Percentiles rank a stretch among this genome's conserved stretches.
phyloP scores from a whole-genome alignment of 2,113 vertebrate species.

The Podiceps cristatus region DNA sequence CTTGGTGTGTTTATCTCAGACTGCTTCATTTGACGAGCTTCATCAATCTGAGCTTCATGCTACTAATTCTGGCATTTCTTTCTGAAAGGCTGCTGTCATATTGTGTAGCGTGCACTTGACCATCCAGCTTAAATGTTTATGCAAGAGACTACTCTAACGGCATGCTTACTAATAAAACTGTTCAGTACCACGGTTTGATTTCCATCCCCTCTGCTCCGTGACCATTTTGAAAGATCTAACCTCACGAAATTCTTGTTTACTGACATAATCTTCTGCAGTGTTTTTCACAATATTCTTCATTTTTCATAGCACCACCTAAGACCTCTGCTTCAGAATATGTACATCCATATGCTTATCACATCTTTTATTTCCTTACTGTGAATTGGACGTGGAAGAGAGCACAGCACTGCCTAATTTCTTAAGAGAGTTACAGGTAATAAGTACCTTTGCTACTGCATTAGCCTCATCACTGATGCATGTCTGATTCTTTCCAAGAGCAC shows the following conservation, averaged over 20 bases:
- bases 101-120: neutral
- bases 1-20: neutral
- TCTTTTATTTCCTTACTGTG: neutral
- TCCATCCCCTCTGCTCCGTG: neutral
- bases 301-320: neutral
- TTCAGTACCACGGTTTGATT: neutral
- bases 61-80: neutral
- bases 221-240: neutral
- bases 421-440: neutral
- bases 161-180: neutral
- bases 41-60: neutral
- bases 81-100: neutral
- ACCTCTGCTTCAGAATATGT: neutral
- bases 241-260: neutral
- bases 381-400: neutral
- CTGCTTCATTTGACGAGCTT: neutral
- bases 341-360: neutral
- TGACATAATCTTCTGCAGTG: neutral
- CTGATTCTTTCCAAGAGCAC: neutral
- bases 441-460: neutral
- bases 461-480: rapidly evolving
- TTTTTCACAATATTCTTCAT: neutral
- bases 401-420: neutral
- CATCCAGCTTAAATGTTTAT: neutral
- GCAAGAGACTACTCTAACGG: neutral